Percentiles rank a stretch among this genome's conserved stretches.
Conservation (phyloP, 2,797 vertebrate species). For the Acridotheres tristis region DNA sequence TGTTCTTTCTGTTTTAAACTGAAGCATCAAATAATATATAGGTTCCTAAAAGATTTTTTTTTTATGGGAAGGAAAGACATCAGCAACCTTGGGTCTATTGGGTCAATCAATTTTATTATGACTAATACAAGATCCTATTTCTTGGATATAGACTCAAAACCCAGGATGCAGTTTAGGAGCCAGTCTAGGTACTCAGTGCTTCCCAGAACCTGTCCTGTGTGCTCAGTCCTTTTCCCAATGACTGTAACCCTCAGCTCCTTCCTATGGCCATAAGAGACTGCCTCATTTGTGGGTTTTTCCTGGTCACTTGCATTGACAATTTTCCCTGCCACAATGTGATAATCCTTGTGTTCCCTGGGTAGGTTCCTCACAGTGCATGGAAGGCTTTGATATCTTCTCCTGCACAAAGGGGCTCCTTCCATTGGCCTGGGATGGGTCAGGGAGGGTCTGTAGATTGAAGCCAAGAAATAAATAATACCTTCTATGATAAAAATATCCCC, state of each 20-base stretch:
- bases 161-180: neutral
- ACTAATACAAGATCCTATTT: neutral
- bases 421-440: neutral
- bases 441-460: neutral
- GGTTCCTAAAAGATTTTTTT: neutral
- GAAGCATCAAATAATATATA: neutral
- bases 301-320: neutral
- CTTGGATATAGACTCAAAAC: neutral
- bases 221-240: neutral
- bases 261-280: neutral
- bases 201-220: neutral
- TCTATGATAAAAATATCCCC: neutral
- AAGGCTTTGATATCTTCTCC: neutral
- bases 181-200: neutral
- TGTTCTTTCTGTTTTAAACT: neutral
- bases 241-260: neutral
- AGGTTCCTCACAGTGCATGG: neutral
- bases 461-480: neutral
- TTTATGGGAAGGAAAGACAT: neutral
- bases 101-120: neutral
- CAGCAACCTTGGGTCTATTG: neutral
- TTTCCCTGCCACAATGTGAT: neutral
- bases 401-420: neutral
- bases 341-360: neutral
- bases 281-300: neutral